Base-by-base conservation (phyloP, 2,797 vertebrate genomes). In the Neoniphon sammara region DNA sequence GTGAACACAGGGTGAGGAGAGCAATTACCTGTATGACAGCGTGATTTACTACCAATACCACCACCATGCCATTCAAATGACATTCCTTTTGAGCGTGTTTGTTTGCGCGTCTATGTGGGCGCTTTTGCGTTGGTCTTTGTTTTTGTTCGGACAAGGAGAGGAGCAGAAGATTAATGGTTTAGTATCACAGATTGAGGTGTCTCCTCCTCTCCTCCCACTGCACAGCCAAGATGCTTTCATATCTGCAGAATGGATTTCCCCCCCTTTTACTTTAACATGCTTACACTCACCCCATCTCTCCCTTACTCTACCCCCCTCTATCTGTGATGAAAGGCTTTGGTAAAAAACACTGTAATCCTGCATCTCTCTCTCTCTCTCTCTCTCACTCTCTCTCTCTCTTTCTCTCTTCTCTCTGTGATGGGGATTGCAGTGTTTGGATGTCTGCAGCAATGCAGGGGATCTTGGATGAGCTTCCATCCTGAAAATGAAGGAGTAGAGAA, bases 381-480 rank as follows among this genome's bases (percentile, higher is more conserved):
- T 49, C 54, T 18, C 52, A 2, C 52, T 12, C 42, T 9, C 54
- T 17, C 44, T 10, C 47, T 31, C 42, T 23, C 57, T 60, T 25
- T 46, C 61, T 18, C 53, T 60, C 44, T 46, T 55, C 58, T 73
- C 66, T 58, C 42, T 34, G 70, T 64, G 66, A 80, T 67, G 69
- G 66, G 65, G 65, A 85, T 87, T 92, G 91, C 89, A 84, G 87
- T 85, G 83, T 83, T 86, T 85, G 81, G 65, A 84, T 82, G 77
- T 91, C 84, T 89, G 89, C 90, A 85, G 88, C 88, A 91, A 87
- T 91, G 91, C 89, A 86, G 92, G 67, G 81, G 79, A 89, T 84
- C 78, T 84, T 81, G 82, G 85, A 83, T 17, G 57, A 62, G 78
- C 87, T 85, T 78, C 58, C 36, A 59, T 87, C 64, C 82, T 69